Percentiles rank a stretch among this genome's conserved stretches.
phyloP scores from a whole-genome alignment of 2,888 invertebrate species.

The Meloe dianella region DNA sequence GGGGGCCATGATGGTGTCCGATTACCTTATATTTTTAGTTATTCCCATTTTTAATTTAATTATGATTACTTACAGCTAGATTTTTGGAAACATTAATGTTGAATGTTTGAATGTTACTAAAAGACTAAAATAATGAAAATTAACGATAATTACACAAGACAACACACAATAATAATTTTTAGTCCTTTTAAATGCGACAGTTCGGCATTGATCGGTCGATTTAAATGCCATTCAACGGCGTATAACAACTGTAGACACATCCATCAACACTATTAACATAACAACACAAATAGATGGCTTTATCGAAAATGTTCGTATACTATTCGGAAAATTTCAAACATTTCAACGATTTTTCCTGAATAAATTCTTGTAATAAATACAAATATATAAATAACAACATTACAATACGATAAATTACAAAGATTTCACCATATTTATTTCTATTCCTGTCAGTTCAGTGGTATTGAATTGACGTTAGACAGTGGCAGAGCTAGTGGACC shows the following conservation, averaged over 20 bases:
- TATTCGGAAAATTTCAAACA: too few relatives aligned
- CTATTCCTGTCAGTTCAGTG: background rate
- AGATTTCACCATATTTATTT: background rate
- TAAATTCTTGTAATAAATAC: too few relatives aligned
- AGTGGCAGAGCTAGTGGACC: too few relatives aligned
- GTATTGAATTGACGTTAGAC: background rate
- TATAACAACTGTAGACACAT: background rate
- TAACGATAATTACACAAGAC: background rate
- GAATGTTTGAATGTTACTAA: background rate
- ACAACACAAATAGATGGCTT: background rate
- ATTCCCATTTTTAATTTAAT: background rate
- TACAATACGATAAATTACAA: too few relatives aligned
- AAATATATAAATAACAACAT: too few relatives aligned
- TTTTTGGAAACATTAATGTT: background rate
- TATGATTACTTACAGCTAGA: background rate
- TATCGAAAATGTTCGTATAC: too few relatives aligned
- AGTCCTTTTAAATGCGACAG: conserved; percentile 6
- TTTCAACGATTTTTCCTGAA: too few relatives aligned
- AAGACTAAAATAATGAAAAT: conserved; percentile 1
- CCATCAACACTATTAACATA: background rate
- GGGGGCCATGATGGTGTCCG: background rate
- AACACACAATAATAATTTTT: background rate
- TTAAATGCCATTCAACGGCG: conserved; percentile 9
- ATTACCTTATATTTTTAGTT: background rate
- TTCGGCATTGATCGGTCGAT: conserved; percentile 10